phyloP scores from a whole-genome alignment of 2,888 invertebrate species.

The Calameuta filiformis region DNA sequence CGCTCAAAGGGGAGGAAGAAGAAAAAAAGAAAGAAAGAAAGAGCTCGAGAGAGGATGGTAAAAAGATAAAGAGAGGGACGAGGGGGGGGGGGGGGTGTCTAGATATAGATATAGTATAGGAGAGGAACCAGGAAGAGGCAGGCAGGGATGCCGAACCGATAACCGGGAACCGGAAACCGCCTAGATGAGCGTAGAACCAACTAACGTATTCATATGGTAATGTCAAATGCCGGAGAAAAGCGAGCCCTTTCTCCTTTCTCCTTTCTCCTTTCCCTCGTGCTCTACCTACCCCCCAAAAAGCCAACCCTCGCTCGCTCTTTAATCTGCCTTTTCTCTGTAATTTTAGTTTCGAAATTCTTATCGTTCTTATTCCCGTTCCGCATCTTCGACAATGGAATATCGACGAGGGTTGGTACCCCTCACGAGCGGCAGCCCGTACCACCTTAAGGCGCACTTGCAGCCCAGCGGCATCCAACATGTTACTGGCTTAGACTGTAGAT shows the following conservation, averaged over 20 bases:
- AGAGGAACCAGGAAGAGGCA: slow-evolving; percentile 4
- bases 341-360: slow-evolving; percentile 7
- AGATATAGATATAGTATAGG: neutral
- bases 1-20: neutral
- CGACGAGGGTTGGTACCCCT: neutral
- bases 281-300: neutral
- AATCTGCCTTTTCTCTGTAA: slow-evolving; percentile 12
- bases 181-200: slow-evolving; percentile 7
- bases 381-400: neutral
- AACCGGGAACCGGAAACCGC: slow-evolving; percentile 17
- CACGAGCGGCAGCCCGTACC: neutral
- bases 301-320: neutral
- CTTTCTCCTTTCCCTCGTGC: neutral
- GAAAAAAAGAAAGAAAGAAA: neutral
- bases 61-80: slow-evolving; percentile 5
- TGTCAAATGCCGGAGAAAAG: slow-evolving; percentile 12
- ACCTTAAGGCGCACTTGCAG: neutral
- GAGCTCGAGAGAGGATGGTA: neutral
- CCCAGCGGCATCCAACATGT: neutral
- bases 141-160: slow-evolving; percentile 22
- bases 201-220: slow-evolving; percentile 14
- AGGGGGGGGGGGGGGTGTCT: neutral
- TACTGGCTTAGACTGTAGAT: neutral
- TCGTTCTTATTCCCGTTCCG: slow-evolving; percentile 1
- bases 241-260: neutral